A percentile compares a stretch with the other conserved stretches of the same genome.
phyloP scores from a whole-genome alignment of 1,140 invertebrate species.

The Gonatopus flavifemur region DNA sequence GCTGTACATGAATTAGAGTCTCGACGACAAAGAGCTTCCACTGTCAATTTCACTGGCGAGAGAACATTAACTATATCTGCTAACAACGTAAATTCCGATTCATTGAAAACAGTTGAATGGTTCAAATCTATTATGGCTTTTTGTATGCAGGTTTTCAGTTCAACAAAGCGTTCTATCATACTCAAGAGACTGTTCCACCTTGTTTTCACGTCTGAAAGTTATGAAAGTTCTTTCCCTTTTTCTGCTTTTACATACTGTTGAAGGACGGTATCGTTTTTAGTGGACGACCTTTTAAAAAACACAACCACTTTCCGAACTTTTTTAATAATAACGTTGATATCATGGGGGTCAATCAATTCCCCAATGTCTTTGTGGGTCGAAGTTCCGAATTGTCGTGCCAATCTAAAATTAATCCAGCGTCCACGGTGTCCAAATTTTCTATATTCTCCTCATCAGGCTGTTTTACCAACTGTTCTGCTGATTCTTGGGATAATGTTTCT shows the following conservation, averaged over 20 bases:
- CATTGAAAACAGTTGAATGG: conserved; percentile 2
- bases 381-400: not conserved
- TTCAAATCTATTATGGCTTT: conserved; percentile 24
- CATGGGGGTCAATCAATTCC: not conserved
- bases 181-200: conserved; percentile 20
- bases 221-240: conserved; percentile 14
- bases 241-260: conserved; percentile 21
- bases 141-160: conserved; percentile 12
- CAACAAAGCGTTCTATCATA: conserved; percentile 23
- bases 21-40: not conserved
- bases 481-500: too few relatives aligned
- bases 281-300: conserved; percentile 7
- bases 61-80: not conserved
- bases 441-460: not conserved
- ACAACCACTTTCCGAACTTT: conserved; percentile 7
- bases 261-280: conserved; percentile 18
- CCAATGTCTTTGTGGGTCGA: not conserved
- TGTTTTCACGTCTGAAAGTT: conserved; percentile 16
- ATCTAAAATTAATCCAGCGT: not conserved
- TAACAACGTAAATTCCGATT: too few relatives aligned
- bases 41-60: not conserved
- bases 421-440: not conserved
- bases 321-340: conserved; percentile 2
- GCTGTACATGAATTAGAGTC: not conserved
- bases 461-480: not conserved